phyloP scores from a whole-genome alignment of 2,797 vertebrate species.

The Thamnophis elegans region DNA sequence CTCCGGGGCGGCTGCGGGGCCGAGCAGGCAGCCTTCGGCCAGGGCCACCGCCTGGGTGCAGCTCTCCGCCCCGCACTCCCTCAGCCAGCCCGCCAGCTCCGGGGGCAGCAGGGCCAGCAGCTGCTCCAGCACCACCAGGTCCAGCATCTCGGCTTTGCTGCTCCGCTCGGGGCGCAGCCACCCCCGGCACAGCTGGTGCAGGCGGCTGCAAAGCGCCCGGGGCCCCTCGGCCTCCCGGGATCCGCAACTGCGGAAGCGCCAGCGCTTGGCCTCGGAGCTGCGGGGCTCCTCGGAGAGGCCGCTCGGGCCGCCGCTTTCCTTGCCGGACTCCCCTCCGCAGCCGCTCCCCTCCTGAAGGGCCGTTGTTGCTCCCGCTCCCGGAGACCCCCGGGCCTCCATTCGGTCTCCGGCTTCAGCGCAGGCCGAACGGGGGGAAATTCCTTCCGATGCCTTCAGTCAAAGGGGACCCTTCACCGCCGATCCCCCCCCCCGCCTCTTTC shows the following conservation, averaged over 20 bases:
- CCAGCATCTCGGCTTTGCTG: neutral
- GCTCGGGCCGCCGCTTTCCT: too few species aligned
- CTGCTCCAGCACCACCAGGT: neutral
- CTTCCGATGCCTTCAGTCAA: too few species aligned
- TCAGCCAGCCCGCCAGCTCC: neutral
- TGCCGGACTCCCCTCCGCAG: too few species aligned
- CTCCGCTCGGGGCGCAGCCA: neutral
- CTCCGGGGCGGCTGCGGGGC: neutral
- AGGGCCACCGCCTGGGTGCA: neutral
- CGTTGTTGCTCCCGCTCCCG: too few species aligned
- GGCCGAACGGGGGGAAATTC: neutral
- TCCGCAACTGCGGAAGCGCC: too few species aligned
- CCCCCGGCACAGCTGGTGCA: too few species aligned
- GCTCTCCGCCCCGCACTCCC: neutral
- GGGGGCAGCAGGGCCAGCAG: neutral
- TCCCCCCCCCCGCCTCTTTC: neutral
- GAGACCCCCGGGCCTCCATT: neutral
- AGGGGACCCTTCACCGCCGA: fast-evolving
- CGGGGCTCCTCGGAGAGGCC: too few species aligned
- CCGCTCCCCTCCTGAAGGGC: neutral
- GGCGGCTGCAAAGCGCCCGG: neutral
- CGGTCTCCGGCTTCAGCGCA: neutral
- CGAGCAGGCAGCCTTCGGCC: neutral
- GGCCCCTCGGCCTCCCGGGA: too few species aligned
- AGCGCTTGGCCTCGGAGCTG: neutral